These are phyloP conservation scores for Formica selysi DNA, from an alignment of 1,140 invertebrate genomes.

Conservation along the genomic window DNA sequence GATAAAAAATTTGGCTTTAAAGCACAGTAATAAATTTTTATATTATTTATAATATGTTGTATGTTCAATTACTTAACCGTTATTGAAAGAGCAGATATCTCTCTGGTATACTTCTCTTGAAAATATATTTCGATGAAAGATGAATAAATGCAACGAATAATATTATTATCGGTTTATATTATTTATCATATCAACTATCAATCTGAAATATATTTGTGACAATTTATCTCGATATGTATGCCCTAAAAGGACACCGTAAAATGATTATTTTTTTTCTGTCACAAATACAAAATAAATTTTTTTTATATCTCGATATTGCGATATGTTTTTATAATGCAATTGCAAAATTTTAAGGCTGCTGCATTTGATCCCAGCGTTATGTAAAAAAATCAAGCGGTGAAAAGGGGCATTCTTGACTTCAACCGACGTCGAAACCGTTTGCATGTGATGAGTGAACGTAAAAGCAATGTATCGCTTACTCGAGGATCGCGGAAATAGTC, in stretches of 20 bases:
- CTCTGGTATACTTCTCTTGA: not conserved
- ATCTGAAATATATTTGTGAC: not conserved
- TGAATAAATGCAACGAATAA: conserved; percentile 6
- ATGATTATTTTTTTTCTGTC: not conserved
- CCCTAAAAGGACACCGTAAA: not conserved
- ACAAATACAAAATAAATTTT: not conserved
- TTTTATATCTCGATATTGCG: not conserved
- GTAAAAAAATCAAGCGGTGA: conserved; percentile 45
- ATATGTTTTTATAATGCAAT: not conserved
- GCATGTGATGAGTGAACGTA: conserved; percentile 63
- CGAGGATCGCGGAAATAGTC: conserved; percentile 10
- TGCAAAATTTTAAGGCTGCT: conserved; percentile 1
- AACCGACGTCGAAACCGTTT: conserved; percentile 6
- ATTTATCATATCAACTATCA: not conserved
- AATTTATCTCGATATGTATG: not conserved
- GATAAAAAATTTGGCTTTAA: conserved; percentile 15
- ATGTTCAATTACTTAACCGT: not conserved
- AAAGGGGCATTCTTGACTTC: conserved; percentile 54
- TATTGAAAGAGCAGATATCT: not conserved
- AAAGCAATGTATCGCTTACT: conserved; percentile 33
- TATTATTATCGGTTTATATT: not conserved
- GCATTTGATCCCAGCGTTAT: not conserved
- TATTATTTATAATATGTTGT: conserved; percentile 2
- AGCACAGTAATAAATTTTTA: not conserved
- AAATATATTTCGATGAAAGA: not conserved